Evolutionary conservation across 2,797 vertebrate species (phyloP), one percentile per base, ranked within the genome.

Genomic region (Sebastolobus alascanus): DNA sequence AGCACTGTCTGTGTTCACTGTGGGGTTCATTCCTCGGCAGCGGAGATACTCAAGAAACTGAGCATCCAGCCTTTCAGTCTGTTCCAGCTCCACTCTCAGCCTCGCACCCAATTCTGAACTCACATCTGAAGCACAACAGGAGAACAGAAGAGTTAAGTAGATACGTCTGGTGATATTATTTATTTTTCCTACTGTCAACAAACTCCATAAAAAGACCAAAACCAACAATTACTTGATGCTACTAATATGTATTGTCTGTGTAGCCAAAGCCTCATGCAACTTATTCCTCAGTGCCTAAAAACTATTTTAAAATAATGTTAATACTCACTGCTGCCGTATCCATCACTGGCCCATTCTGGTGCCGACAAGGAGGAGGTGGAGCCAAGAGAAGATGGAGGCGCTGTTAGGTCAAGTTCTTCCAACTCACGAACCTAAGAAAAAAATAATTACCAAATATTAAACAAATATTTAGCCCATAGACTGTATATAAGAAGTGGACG

Each of bases 291-390:
- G 38, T 33, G 3, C 1, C 38, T 2, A 22, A 14, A 72, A 33
- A 8, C 5, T 12, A 22, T 55, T 54, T 58, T 58, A 16, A 58
- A 22, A 64, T 11, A 33, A 52, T 73, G 20, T 12, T 27, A 60
- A 73, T 20, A 97, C 97, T 97, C 88, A 99, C 98, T 96, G 95
- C 96, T 97, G 84, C 94, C 95, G 75, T 94, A 96, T 70, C 94
- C 96, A 72, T 96, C 86, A 1, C 92, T 96, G 86, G 94, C 95
- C 76, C 91, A 95, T 80, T 96, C 96, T 22, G 90, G 80, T 29
- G 80, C 94, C 1, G 96, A 97, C 59, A 92, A 74, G 33, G 96
- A 94, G 10, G 96, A 96, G 69, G 92, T 90, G 78, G 94, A 90
- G 46, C 95, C 95, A 63, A 96, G 92, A 74, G 95, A 95, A 79